Conservation (phyloP, 2,888 invertebrate species). For the Cepaea hortensis region DNA sequence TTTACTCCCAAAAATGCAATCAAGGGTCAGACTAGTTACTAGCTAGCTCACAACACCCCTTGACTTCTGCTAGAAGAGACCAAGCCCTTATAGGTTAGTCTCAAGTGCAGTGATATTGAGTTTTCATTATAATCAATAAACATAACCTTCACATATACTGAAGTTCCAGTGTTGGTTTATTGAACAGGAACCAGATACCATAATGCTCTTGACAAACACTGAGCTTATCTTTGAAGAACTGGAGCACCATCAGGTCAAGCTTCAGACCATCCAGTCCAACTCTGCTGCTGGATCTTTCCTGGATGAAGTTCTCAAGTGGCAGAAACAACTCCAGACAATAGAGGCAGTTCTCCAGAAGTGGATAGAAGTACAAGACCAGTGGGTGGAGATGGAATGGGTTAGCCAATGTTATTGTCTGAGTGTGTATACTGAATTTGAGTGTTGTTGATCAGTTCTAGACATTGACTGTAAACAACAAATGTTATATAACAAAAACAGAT, state of each 20-base stretch:
- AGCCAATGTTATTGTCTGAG: not conserved
- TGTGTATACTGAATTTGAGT: not conserved
- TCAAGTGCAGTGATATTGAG: no score
- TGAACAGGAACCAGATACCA: conserved; percentile 65
- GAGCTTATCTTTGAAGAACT: conserved; percentile 75
- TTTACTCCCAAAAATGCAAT: no score
- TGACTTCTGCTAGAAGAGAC: no score
- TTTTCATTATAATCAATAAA: no score
- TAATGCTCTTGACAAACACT: conserved; percentile 69
- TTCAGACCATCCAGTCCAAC: conserved; percentile 75
- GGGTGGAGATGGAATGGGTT: conserved; percentile 75
- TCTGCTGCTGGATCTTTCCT: conserved; percentile 75
- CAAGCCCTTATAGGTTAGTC: no score
- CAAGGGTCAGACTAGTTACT: no score
- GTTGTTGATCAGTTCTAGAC: not conserved
- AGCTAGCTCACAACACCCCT: no score
- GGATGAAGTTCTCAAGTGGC: conserved; percentile 76
- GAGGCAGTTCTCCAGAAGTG: conserved; percentile 75
- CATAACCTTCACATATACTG: not conserved
- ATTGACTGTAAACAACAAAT: not conserved
- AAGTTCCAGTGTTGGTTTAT: not conserved
- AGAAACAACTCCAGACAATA: conserved; percentile 74
- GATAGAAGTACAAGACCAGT: conserved; percentile 75
- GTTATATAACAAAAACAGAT: no score
- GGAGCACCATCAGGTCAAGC: conserved; percentile 74